Base-by-base conservation (phyloP, 2,797 vertebrate genomes). In the Thalassophryne amazonica region DNA sequence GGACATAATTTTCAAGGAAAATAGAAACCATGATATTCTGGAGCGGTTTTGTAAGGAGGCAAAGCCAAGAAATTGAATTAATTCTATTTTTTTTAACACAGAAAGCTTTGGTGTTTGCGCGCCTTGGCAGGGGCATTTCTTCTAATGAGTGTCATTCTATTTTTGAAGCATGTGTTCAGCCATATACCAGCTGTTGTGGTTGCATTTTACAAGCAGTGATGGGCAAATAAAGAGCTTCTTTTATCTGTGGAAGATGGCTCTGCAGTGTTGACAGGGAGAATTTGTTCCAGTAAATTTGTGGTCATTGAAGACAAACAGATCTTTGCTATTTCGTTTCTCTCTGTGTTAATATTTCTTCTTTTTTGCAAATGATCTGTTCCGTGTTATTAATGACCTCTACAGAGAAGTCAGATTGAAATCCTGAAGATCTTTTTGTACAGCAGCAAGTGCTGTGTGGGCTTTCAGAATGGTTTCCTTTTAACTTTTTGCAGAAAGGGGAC, bases 181-280 rank as follows among this genome's bases (percentile, higher is more conserved):
- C 36, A 18, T 31, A 14, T 39, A 36, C 1, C 16, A 15, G 8
- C 7, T 6, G 2, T 12, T 21, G n/a, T 2, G 4, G 11, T 34
- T 17, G 25, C 36, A 1, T 19, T 21, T 27, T 23, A n/a, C 21
- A 31, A 36, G 14, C 17, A 7, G 13, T 19, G 34, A 49, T 5
- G 19, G 53, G 59, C 54, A 59, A 65, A 76, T 19, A 56, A 31
- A 65, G 45, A 27, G 60, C 49, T 27, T 47, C 24, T 31, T 20
- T 34, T 45, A 43, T 65, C 32, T 36, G 2, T 9, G 0, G 19
- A 21, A 8, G 31, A 37, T 18, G 43, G 43, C 16, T 42, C 35
- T 21, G 7, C 19, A 19, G 23, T 52, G 67, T 65, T 60, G 69
- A 68, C 56, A 40, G 31, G 13, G 20, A 15, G 33, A 5, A 28